phyloP scores from a whole-genome alignment of 2,888 invertebrate genomes.

The Eulithis testata region DNA sequence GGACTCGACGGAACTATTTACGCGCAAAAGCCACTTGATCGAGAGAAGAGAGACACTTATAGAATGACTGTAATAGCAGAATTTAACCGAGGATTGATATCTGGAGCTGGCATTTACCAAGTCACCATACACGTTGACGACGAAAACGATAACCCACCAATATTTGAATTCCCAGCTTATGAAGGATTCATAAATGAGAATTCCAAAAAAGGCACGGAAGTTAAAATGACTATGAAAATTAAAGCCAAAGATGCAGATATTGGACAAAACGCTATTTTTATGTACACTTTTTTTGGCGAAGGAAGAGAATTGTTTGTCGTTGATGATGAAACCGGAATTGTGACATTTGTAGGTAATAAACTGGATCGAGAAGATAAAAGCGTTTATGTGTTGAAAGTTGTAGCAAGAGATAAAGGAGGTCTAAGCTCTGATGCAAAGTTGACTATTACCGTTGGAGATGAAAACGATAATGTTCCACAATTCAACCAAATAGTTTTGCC shows the following conservation, averaged over 20 bases:
- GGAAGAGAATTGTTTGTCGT: constrained; percentile 90
- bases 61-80: constrained; percentile 92
- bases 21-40: constrained; percentile 89
- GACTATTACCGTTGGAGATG: constrained; percentile 89
- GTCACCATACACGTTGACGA: constrained; percentile 92
- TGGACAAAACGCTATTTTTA: constrained; percentile 88
- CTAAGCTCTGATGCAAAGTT: constrained; percentile 90
- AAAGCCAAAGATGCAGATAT: constrained; percentile 89
- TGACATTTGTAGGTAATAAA: constrained; percentile 83
- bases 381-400: constrained; percentile 87
- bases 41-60: constrained; percentile 89
- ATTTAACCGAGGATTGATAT: constrained; percentile 87
- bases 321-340: constrained; percentile 86
- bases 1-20: constrained; percentile 91
- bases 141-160: constrained; percentile 94
- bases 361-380: constrained; percentile 90
- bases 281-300: constrained; percentile 89
- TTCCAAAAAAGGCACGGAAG: constrained; percentile 87
- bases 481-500: constrained; percentile 89
- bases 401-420: constrained; percentile 91
- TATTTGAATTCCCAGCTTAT: constrained; percentile 89
- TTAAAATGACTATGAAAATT: constrained; percentile 88
- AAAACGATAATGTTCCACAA: constrained; percentile 91
- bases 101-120: constrained; percentile 91
- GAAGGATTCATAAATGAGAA: constrained; percentile 93